These are phyloP conservation scores for Anser cygnoides DNA, from an alignment of 2,113 vertebrate genomes.

Conservation along the genomic window DNA sequence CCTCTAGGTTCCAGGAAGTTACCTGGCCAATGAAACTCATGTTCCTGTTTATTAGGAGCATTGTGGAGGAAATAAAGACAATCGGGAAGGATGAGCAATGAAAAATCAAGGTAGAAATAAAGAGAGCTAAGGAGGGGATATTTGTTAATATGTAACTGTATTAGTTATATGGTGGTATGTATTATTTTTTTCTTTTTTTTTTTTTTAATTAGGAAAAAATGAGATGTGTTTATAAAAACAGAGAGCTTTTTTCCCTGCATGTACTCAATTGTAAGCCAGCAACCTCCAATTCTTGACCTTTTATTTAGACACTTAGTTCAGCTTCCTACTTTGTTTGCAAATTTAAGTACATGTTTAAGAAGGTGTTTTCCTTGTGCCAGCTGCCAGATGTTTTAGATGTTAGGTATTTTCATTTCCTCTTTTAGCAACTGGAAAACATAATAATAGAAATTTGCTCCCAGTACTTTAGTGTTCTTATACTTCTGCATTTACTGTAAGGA, in stretches of 20 bases:
- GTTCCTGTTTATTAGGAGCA: neutral
- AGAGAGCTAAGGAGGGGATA: neutral
- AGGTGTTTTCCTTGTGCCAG: neutral
- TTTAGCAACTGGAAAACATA: neutral
- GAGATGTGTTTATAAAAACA: neutral
- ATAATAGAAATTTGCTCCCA: neutral
- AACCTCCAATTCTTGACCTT: neutral
- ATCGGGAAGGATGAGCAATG: neutral
- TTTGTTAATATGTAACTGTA: neutral
- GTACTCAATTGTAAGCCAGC: neutral
- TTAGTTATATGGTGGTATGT: neutral
- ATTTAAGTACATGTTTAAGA: neutral
- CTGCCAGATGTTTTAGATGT: neutral
- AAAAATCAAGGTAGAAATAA: neutral
- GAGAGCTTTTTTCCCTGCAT: fast-evolving
- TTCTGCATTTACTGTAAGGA: neutral
- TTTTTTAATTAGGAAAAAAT: neutral
- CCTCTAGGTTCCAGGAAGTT: neutral
- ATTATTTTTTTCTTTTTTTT: neutral
- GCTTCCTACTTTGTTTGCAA: neutral
- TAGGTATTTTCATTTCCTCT: neutral
- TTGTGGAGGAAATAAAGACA: neutral
- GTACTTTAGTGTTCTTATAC: neutral
- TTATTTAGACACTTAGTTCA: neutral
- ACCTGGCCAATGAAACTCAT: neutral